phyloP scores from a whole-genome alignment of 2,888 invertebrate species.

The Alloplasta piceator region DNA sequence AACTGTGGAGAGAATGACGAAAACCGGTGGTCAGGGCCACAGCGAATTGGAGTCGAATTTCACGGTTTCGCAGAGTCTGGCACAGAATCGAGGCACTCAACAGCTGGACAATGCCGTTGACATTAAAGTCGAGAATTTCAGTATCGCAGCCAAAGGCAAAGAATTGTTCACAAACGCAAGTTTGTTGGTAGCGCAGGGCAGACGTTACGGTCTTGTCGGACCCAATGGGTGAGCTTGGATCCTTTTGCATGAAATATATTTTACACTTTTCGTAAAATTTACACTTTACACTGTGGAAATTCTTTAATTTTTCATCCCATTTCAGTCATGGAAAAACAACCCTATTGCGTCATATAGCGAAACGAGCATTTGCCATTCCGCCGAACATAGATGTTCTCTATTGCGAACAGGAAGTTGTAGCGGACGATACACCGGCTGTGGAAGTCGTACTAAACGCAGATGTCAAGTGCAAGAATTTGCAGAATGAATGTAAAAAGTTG shows the following conservation, averaged over 20 bases:
- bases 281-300: neutral
- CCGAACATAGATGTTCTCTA: conserved; percentile 97
- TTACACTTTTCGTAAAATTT: neutral
- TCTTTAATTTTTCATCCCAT: neutral
- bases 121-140: conserved; percentile 99
- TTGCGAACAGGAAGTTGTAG: conserved; percentile 99
- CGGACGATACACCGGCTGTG: conserved; percentile 96
- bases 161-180: conserved; percentile 98
- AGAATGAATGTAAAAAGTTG: conserved; percentile 93
- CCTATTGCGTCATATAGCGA: conserved; percentile 95
- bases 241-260: neutral
- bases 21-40: conserved; percentile 94
- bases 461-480: conserved; percentile 91
- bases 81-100: conserved; percentile 81
- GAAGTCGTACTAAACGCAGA: conserved; percentile 97
- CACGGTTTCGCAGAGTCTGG: conserved; percentile 94
- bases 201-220: conserved; percentile 98
- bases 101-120: conserved; percentile 95
- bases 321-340: conserved; percentile 99
- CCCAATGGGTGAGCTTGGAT: conserved; percentile 92
- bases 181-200: conserved; percentile 95
- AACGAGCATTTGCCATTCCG: conserved; percentile 96
- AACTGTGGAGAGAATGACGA: conserved; percentile 92
- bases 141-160: conserved; percentile 98
- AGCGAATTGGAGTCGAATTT: conserved; percentile 97